Base-by-base conservation (phyloP, 2,113 vertebrate species). In the Lasiurus borealis region DNA sequence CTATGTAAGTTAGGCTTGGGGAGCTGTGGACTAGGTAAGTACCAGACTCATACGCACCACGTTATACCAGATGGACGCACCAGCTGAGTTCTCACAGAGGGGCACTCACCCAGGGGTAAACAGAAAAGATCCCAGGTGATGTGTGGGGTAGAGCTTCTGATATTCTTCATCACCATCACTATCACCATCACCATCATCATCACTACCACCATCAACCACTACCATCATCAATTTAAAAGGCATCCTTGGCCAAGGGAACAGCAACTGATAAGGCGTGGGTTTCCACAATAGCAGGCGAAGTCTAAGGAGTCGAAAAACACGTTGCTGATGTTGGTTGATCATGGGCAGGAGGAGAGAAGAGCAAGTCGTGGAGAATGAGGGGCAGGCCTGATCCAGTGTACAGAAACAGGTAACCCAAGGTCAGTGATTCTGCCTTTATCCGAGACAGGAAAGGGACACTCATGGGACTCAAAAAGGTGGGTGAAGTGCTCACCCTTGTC, bases 391-490 rank as follows among this genome's bases (percentile, higher is more conserved):
- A 25, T 0, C 25, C 73, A 48, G 16, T 13, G 68, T 18, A 1
- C 4, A 16, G 64, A 46, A 50, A 18, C 54, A 44, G 54, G 0
- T 1, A 18, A 44, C 4, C 34, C 21, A 19, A 31, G 7, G 5
- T 50, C 1, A 18, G 73, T 16, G 46, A 46, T 31, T 31, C 27
- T 11, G 23, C 6, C 52, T 62, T 16, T 8, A 44, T 15, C 81
- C 18, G 29, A 21, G 52, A 21, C 19, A 21, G n/a, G 2, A 16
- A 9, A 4, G 23, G 27, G 25, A 11, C 8, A 5, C 18, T 21
- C 5, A 0, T 1, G 1, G 59, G 4, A 3, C 29, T 80, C 59
- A 7, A 0, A 8, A 4, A 21, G 23, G 12, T 2, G 0, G 0
- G 0, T 16, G 66, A 5, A 23, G 2, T 1, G 10, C 8, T 29